Evolutionary conservation across 2,797 vertebrate genomes (phyloP).

Genomic region (Astyanax mexicanus): DNA sequence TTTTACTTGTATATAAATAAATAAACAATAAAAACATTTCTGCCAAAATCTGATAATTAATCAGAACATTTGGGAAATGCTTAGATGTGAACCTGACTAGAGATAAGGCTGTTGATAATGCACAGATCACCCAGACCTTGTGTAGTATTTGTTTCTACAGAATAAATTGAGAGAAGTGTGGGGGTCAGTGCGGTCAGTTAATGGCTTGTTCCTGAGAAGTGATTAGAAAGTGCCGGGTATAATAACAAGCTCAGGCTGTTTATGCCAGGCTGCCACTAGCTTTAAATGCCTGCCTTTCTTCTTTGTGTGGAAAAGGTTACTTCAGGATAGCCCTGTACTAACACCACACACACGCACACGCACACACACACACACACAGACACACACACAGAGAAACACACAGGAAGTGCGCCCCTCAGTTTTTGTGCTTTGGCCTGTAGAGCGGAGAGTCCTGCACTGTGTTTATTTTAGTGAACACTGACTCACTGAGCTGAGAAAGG

Average conservation of each 20-base stretch:
- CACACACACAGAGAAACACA: background rate
- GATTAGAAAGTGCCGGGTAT: background rate
- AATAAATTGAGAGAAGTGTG: too few relatives aligned
- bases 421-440: background rate
- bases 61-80: too few relatives aligned
- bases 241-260: background rate
- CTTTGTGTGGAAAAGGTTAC: background rate
- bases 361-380: slow-evolving; percentile 22
- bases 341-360: slow-evolving; percentile 14
- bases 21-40: too few relatives aligned
- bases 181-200: background rate
- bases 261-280: background rate
- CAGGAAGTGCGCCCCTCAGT: slow-evolving; percentile 3
- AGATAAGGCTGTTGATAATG: too few relatives aligned
- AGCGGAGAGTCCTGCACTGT: background rate
- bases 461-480: slow-evolving; percentile 26
- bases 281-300: background rate
- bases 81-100: too few relatives aligned
- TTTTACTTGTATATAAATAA: too few relatives aligned
- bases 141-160: too few relatives aligned
- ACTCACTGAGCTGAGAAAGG: background rate
- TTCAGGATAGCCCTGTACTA: background rate
- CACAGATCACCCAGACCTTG: too few relatives aligned
- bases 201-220: background rate
- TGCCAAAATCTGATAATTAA: too few relatives aligned